A percentile compares a stretch with the other conserved stretches of the same genome.
phyloP scores from a whole-genome alignment of 2,797 vertebrate species.

The Notoglanidium macrostoma region DNA sequence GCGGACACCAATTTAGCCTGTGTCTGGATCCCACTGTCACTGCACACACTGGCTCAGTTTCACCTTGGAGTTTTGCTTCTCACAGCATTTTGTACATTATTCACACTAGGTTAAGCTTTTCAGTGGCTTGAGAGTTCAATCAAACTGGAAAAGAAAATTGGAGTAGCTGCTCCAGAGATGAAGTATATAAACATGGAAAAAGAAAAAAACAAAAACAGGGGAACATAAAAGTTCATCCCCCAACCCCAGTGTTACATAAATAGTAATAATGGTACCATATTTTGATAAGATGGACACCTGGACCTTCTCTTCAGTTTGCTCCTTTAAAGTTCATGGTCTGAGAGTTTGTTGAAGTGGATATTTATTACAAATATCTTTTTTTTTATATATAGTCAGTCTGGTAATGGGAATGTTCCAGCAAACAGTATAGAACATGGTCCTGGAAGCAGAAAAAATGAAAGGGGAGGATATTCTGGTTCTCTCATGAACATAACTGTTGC shows the following conservation, averaged over 20 bases:
- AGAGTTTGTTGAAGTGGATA: constrained; percentile 11
- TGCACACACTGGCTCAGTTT: constrained; percentile 77
- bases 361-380: neutral
- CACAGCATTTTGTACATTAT: constrained; percentile 81
- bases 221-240: neutral
- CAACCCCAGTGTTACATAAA: constrained; percentile 38
- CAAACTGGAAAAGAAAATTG: constrained; percentile 50
- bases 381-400: constrained; percentile 43
- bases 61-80: constrained; percentile 66
- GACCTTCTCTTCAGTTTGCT: constrained; percentile 30
- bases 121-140: constrained; percentile 77
- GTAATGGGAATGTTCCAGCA: constrained; percentile 51
- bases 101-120: constrained; percentile 77
- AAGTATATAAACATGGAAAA: constrained; percentile 28
- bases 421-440: constrained; percentile 40
- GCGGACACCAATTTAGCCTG: constrained; percentile 63
- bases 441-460: neutral
- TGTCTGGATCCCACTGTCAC: constrained; percentile 55
- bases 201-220: constrained; percentile 50
- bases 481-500: neutral
- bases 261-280: constrained; percentile 68
- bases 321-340: constrained; percentile 21
- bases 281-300: constrained; percentile 41
- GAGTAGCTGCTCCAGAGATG: neutral
- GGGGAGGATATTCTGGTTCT: neutral